Evolutionary conservation across 2,113 vertebrate genomes (phyloP).

Genomic region (Macrotus californicus): DNA sequence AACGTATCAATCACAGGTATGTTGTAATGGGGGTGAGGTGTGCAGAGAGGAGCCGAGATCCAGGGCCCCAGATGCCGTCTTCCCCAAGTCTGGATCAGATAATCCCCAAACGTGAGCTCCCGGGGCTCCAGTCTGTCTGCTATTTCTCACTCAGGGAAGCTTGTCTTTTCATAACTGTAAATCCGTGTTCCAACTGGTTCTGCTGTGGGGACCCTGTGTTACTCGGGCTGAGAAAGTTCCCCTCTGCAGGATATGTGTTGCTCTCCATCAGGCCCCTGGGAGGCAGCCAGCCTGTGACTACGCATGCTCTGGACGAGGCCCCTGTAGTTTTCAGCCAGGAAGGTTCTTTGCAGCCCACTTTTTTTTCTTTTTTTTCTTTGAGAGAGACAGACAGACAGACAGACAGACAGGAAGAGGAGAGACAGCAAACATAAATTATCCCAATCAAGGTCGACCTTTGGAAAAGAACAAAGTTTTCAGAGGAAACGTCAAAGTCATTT

Average conservation of each 20-base stretch:
- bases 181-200: background rate
- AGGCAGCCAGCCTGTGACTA: background rate
- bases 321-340: background rate
- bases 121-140: accelerated
- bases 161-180: background rate
- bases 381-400: background rate
- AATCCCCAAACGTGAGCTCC: too few relatives aligned
- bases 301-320: background rate
- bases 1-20: accelerated
- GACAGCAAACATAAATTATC: background rate
- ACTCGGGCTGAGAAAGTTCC: background rate
- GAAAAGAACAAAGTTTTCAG: background rate
- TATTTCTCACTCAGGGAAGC: background rate
- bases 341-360: too few relatives aligned
- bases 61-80: background rate
- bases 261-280: background rate
- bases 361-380: background rate
- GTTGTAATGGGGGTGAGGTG: too few relatives aligned
- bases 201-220: too few relatives aligned
- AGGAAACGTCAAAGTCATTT: background rate
- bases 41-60: background rate
- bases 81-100: background rate
- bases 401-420: background rate
- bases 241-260: background rate
- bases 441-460: background rate